These are phyloP conservation scores for Chymomyza costata DNA, from an alignment of 1,140 invertebrate genomes.

Conservation along the genomic window DNA sequence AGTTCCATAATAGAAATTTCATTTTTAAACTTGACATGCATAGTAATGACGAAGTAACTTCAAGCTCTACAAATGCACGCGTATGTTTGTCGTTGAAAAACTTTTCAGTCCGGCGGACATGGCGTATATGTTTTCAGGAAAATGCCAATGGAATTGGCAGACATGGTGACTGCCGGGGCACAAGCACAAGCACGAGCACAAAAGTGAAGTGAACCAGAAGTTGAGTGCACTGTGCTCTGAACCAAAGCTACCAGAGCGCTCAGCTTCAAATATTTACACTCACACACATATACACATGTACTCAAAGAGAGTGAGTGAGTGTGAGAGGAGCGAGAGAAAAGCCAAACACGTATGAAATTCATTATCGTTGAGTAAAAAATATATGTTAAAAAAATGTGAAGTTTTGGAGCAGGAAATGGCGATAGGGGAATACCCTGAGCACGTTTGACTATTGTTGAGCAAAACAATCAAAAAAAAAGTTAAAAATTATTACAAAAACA, in stretches of 20 bases:
- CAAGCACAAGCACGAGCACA: background rate
- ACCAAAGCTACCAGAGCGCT: background rate
- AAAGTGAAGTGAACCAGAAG: slow-evolving; percentile 36
- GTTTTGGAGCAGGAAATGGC: too few species aligned
- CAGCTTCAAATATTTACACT: slow-evolving; percentile 29
- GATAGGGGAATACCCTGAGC: too few species aligned
- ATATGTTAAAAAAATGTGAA: slow-evolving; percentile 1
- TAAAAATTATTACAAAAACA: too few species aligned
- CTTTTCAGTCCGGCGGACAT: too few species aligned
- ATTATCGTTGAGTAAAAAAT: slow-evolving; percentile 33
- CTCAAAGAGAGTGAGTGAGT: slow-evolving; percentile 1
- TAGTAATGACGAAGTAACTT: slow-evolving; percentile 24
- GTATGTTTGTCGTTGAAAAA: too few species aligned
- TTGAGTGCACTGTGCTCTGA: background rate
- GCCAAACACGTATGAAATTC: slow-evolving; percentile 29
- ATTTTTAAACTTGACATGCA: slow-evolving; percentile 12
- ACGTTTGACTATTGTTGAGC: too few species aligned
- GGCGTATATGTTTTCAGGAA: too few species aligned
- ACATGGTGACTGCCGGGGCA: slow-evolving; percentile 1
- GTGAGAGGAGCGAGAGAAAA: slow-evolving; percentile 1
- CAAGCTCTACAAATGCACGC: too few species aligned
- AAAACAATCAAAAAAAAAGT: too few species aligned
- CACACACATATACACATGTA: background rate
- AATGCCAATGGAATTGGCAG: too few species aligned
- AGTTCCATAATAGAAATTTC: background rate